A percentile compares a stretch with the other conserved stretches of the same genome.
phyloP scores from a whole-genome alignment of 1,140 invertebrate genomes.

The Tetranychus cinnabarinus region DNA sequence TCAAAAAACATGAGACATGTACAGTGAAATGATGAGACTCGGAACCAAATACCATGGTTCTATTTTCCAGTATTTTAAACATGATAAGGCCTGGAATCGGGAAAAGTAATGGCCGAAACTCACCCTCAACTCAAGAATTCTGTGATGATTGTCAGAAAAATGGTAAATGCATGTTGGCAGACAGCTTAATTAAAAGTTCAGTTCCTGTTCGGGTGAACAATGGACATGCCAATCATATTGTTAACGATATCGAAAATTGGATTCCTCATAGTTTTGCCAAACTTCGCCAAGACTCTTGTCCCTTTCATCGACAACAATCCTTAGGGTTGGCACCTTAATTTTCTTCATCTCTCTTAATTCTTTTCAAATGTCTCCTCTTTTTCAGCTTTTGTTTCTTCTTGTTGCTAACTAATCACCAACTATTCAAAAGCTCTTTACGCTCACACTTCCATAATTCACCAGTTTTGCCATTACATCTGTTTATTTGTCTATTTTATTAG shows the following conservation, averaged over 20 bases:
- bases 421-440: too few species aligned
- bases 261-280: slow-evolving; percentile 4
- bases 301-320: slow-evolving; percentile 24
- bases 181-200: background rate
- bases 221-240: background rate
- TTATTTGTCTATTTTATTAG: too few species aligned
- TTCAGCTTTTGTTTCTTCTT: background rate
- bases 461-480: background rate
- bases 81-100: background rate
- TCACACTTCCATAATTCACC: background rate
- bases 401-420: too few species aligned
- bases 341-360: slow-evolving; percentile 6
- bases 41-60: background rate
- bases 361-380: background rate
- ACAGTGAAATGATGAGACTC: background rate
- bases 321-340: slow-evolving; percentile 21
- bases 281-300: slow-evolving; percentile 24
- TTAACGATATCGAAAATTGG: background rate
- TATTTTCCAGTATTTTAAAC: background rate
- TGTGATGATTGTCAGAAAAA: slow-evolving; percentile 6
- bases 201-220: background rate
- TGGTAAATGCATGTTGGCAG: slow-evolving; percentile 1
- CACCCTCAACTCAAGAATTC: background rate
- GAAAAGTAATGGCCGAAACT: background rate
- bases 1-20: too few species aligned